Percentiles rank a stretch among this genome's conserved stretches.
Evolutionary conservation across 2,888 invertebrate species (phyloP).

Genomic region (Meandrusa payeni): DNA sequence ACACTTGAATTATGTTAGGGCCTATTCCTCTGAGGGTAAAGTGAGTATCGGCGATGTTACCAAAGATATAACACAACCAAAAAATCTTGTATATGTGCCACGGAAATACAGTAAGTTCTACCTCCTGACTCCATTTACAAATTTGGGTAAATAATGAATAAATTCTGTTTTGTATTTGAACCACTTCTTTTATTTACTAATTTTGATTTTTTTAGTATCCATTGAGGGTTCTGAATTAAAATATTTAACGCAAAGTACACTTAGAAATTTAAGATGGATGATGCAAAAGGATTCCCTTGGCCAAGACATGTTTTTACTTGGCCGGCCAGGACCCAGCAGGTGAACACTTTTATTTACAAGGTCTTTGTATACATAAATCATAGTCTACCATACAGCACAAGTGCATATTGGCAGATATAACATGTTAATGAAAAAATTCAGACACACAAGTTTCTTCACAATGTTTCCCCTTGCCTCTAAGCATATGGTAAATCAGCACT

Average conservation of each 20-base stretch:
- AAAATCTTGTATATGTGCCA: conserved; percentile 91
- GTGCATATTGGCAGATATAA: too few relatives aligned
- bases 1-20: conserved; percentile 59
- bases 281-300: conserved; percentile 95
- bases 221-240: conserved; percentile 76
- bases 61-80: conserved; percentile 80
- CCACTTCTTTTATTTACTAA: conserved; percentile 7
- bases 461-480: too few relatives aligned
- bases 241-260: conserved; percentile 84
- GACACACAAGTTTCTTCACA: too few relatives aligned
- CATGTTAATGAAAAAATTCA: too few relatives aligned
- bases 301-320: conserved; percentile 97
- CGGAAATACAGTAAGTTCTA: conserved; percentile 89
- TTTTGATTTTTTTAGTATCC: conserved; percentile 47
- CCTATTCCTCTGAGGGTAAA: conserved; percentile 72
- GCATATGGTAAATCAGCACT: too few relatives aligned
- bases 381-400: too few relatives aligned
- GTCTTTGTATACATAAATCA: too few relatives aligned
- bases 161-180: too few relatives aligned
- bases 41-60: conserved; percentile 88
- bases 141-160: too few relatives aligned
- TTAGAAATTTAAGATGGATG: conserved; percentile 96
- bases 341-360: too few relatives aligned
- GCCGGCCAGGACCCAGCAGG: conserved; percentile 91
- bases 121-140: too few relatives aligned